A percentile compares a stretch with the other conserved stretches of the same genome.
These are phyloP conservation scores for Australoheros scitulus DNA, from an alignment of 2,113 vertebrate species.

Conservation along the genomic window DNA sequence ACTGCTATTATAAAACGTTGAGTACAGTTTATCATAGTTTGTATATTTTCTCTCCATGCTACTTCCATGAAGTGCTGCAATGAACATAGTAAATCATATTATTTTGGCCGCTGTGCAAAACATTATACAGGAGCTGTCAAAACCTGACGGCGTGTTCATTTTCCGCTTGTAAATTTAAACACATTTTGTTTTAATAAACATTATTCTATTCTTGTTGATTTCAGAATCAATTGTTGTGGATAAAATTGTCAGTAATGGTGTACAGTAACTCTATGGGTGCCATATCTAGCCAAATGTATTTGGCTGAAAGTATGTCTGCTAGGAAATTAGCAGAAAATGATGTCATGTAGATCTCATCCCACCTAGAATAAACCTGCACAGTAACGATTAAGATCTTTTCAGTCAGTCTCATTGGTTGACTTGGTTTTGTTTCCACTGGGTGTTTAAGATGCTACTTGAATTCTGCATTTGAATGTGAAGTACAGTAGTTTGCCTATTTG, in stretches of 20 bases:
- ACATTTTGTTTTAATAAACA: background rate
- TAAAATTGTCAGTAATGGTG: background rate
- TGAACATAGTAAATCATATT: conserved; percentile 14
- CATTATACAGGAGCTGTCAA: background rate
- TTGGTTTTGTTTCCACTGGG: conserved; percentile 50
- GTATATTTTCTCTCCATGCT: conserved; percentile 55
- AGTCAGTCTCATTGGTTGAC: conserved; percentile 2
- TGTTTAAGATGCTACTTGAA: conserved; percentile 79
- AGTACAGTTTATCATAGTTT: conserved; percentile 25
- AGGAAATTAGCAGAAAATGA: background rate
- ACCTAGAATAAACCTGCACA: background rate
- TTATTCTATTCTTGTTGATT: background rate
- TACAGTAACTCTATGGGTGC: conserved; percentile 3
- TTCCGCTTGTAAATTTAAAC: conserved; percentile 6
- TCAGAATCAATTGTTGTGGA: background rate
- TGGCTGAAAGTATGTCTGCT: background rate
- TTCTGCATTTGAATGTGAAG: conserved; percentile 70
- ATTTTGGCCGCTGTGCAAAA: conserved; percentile 20
- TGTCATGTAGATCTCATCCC: background rate
- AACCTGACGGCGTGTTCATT: conserved; percentile 2
- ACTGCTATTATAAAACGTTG: conserved; percentile 18
- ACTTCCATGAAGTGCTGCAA: conserved; percentile 69
- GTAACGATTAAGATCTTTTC: conserved; percentile 2
- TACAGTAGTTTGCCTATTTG: conserved; percentile 62
- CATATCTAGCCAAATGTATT: conserved; percentile 9